Base-by-base conservation (phyloP, 2,797 vertebrate genomes). In the Muscicapa striata region DNA sequence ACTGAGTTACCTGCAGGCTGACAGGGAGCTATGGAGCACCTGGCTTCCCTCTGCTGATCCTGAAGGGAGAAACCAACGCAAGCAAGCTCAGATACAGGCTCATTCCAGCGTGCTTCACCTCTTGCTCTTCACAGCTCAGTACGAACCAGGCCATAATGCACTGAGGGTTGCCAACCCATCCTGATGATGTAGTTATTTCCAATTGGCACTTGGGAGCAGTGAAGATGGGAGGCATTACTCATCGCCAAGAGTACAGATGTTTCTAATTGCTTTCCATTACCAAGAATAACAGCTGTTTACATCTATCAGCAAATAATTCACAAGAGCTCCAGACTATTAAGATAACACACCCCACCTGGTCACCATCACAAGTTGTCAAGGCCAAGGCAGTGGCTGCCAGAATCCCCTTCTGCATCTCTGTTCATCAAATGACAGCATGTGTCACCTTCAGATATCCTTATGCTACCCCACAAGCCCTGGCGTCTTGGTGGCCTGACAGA, bases 191-290 rank as follows among this genome's bases (percentile, higher is more conserved):
- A 98, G 98, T 99, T 99, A 99, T 99, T 99, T 99, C 99, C 99
- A 98, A 98, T 95, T 98, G 98, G 98, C 99, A 99, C 98, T 98
- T 98, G 98, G 98, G 98, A 98, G 98, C 98, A 96, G 95, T 98
- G 98, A 97, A 97, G 96, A 97, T 98, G 97, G 97, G 97, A 98
- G 97, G 98, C 98, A 99, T 99, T 98, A 98, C 98, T 99, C 98
- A 99, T 98, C 97, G 99, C 99, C 99, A 99, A 99, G 98, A 98
- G 98, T 99, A 98, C 99, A 99, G 99, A 99, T 99, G 99, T 99
- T 99, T 99, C 99, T 99, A 99, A 99, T 99, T 99, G 99, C 99
- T 99, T 99, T 99, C 99, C 99, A 99, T 99, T 99, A 99, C 98
- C 99, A 99, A 99, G 98, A 99, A 99, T 99, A 99, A 99, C 99